phyloP scores from a whole-genome alignment of 2,797 vertebrate genomes.

The Phrynocephalus vlangalii region DNA sequence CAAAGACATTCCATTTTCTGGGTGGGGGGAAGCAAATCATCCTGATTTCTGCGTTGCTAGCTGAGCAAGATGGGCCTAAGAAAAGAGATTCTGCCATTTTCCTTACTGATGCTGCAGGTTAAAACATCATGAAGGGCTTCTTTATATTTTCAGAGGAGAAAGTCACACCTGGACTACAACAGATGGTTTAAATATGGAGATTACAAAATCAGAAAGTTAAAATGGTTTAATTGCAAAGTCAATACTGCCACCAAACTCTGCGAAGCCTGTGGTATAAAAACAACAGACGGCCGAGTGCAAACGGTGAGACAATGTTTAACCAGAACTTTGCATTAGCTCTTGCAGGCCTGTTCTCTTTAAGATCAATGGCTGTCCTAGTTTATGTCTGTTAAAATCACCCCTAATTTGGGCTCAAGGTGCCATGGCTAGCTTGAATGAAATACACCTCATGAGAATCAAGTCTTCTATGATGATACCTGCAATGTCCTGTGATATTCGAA shows the following conservation, averaged over 20 bases:
- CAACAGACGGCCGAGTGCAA: slow-evolving; percentile 98
- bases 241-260: slow-evolving; percentile 96
- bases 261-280: slow-evolving; percentile 93
- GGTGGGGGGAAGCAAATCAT: slow-evolving; percentile 30
- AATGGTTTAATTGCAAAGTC: slow-evolving; percentile 99
- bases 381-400: slow-evolving; percentile 71
- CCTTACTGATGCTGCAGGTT: slow-evolving; percentile 41
- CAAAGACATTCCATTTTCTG: slow-evolving; percentile 2
- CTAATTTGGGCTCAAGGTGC: slow-evolving; percentile 61
- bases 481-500: neutral
- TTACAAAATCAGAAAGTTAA: slow-evolving; percentile 98
- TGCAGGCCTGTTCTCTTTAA: slow-evolving; percentile 77
- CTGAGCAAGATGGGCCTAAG: neutral
- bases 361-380: slow-evolving; percentile 74
- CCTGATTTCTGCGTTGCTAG: neutral
- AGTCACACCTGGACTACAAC: slow-evolving; percentile 84
- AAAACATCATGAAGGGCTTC: slow-evolving; percentile 58
- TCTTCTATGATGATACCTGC: neutral
- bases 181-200: slow-evolving; percentile 98
- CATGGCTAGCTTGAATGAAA: slow-evolving; percentile 16
- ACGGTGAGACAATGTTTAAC: slow-evolving; percentile 99
- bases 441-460: neutral
- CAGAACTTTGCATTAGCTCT: slow-evolving; percentile 93
- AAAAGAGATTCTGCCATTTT: slow-evolving; percentile 31
- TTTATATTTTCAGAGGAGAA: slow-evolving; percentile 77